These are phyloP conservation scores for Menidia menidia DNA, from an alignment of 2,797 vertebrate species.

Conservation along the genomic window DNA sequence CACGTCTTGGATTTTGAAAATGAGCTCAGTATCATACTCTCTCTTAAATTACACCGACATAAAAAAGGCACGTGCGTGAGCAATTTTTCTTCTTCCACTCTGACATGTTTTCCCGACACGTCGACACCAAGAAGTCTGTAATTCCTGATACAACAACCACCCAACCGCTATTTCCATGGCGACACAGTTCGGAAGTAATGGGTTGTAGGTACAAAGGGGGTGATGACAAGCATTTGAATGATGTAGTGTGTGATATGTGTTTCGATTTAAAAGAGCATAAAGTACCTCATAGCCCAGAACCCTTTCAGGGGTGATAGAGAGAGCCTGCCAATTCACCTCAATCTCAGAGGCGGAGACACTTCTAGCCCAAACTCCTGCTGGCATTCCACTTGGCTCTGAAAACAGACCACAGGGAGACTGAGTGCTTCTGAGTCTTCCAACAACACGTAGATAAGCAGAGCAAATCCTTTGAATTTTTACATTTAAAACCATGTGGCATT, in stretches of 20 bases:
- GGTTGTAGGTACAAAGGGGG: slow-evolving; percentile 62
- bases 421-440: slow-evolving; percentile 43
- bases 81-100: slow-evolving; percentile 67
- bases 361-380: slow-evolving; percentile 86
- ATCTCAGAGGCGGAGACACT: slow-evolving; percentile 93
- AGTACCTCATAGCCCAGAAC: slow-evolving; percentile 95
- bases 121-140: slow-evolving; percentile 60
- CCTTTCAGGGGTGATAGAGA: slow-evolving; percentile 90
- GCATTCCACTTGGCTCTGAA: slow-evolving; percentile 90
- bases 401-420: slow-evolving; percentile 67
- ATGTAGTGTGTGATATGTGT: slow-evolving; percentile 65
- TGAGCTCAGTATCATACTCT: slow-evolving; percentile 25
- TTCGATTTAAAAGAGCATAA: slow-evolving; percentile 78
- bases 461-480: slow-evolving; percentile 61
- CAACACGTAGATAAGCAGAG: slow-evolving; percentile 48
- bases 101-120: slow-evolving; percentile 58
- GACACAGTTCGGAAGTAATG: slow-evolving; percentile 59
- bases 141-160: slow-evolving; percentile 53
- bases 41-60: slow-evolving; percentile 49
- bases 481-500: slow-evolving; percentile 48
- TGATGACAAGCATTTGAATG: slow-evolving; percentile 71
- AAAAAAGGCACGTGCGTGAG: slow-evolving; percentile 47
- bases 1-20: not conserved
- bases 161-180: slow-evolving; percentile 63
- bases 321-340: slow-evolving; percentile 90